Conservation (phyloP, 2,113 vertebrate species). For the Lophura nycthemera region DNA sequence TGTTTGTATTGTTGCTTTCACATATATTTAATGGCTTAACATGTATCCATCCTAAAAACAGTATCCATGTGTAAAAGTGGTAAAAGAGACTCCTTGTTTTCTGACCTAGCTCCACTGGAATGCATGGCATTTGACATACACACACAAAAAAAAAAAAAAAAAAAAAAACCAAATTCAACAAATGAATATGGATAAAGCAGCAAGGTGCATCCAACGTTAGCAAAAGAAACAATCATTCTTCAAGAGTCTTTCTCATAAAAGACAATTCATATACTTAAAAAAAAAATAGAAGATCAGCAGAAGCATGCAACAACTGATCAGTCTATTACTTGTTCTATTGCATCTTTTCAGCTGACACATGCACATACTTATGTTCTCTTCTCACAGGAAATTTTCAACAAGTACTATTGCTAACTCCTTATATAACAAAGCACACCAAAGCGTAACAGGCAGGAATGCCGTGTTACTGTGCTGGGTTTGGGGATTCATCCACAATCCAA, state of each 20-base stretch:
- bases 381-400: background rate
- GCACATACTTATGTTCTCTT: background rate
- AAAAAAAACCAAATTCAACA: background rate
- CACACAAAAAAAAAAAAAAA: background rate
- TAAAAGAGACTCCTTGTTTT: background rate
- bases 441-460: background rate
- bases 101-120: background rate
- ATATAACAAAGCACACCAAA: background rate
- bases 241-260: background rate
- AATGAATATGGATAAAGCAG: background rate
- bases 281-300: background rate
- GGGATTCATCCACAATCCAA: background rate
- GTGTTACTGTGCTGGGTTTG: background rate
- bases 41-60: accelerated
- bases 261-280: background rate
- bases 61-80: background rate
- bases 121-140: background rate
- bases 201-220: background rate
- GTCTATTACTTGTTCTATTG: background rate
- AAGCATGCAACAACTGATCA: background rate
- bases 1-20: background rate
- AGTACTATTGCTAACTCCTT: background rate
- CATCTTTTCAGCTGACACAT: background rate
- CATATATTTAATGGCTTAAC: background rate
- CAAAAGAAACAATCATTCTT: background rate